phyloP scores from a whole-genome alignment of 2,797 vertebrate species.

The Columba guinea region DNA sequence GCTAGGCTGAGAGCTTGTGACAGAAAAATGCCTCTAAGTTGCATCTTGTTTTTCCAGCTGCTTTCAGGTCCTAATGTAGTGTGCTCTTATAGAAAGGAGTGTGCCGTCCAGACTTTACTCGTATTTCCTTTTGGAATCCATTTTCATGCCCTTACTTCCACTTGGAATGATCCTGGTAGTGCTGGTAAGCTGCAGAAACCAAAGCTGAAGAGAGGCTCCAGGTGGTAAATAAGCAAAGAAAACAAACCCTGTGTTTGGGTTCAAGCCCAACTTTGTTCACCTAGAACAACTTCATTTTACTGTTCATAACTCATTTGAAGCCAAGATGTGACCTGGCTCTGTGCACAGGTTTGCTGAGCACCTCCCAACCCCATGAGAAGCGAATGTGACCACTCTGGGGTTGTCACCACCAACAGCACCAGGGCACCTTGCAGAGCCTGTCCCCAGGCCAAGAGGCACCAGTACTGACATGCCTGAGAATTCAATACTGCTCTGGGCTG shows the following conservation, averaged over 20 bases:
- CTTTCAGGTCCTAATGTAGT: neutral
- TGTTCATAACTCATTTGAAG: neutral
- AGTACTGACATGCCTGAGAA: neutral
- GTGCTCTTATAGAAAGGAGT: neutral
- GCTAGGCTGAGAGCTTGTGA: neutral
- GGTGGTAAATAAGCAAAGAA: neutral
- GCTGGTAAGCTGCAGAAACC: neutral
- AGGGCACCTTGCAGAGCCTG: neutral
- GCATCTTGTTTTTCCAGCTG: neutral
- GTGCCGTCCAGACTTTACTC: neutral
- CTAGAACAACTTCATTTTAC: neutral
- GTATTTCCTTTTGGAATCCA: neutral
- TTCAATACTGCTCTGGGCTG: neutral
- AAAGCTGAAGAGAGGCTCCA: neutral
- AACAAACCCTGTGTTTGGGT: neutral
- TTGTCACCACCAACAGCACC: neutral
- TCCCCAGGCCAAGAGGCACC: neutral
- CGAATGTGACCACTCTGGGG: rapidly evolving
- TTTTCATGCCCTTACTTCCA: neutral
- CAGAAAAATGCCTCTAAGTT: neutral
- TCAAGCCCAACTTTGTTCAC: neutral
- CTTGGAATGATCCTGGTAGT: neutral
- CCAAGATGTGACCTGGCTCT: neutral
- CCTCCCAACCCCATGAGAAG: neutral
- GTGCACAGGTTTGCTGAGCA: neutral